Evolutionary conservation across 2,113 vertebrate genomes (phyloP).

Genomic region (Boleophthalmus pectinirostris): DNA sequence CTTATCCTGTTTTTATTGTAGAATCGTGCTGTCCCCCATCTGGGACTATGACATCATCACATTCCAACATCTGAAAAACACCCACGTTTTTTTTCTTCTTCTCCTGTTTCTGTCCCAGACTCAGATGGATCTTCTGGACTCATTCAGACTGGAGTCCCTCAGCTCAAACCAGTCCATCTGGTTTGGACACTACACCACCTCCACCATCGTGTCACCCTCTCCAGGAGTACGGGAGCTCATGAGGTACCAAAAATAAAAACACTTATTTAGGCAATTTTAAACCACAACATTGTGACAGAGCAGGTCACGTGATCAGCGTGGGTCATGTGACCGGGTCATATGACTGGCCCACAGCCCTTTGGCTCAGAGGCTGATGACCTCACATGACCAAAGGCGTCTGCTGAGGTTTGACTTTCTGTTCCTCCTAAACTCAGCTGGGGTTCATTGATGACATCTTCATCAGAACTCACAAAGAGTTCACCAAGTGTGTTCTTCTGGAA

Average conservation of each 20-base stretch:
- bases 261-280: too few species aligned
- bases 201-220: conserved; percentile 87
- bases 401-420: background rate
- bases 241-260: conserved; percentile 79
- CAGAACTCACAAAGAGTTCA: too few species aligned
- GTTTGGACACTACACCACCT: conserved; percentile 98
- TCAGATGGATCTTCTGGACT: conserved; percentile 84
- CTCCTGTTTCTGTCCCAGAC: conserved; percentile 69
- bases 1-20: too few species aligned
- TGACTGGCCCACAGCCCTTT: background rate
- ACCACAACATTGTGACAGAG: background rate
- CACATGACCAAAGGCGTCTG: background rate
- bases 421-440: background rate
- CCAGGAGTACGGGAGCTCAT: conserved; percentile 87
- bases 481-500: too few species aligned
- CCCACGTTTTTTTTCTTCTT: too few species aligned
- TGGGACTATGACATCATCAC: too few species aligned
- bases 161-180: conserved; percentile 92
- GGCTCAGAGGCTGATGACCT: background rate
- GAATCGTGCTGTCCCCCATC: too few species aligned
- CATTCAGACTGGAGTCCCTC: conserved; percentile 80
- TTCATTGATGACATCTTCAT: too few species aligned
- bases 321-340: background rate
- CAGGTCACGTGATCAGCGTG: background rate
- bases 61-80: too few species aligned